phyloP scores from a whole-genome alignment of 2,797 vertebrate species.

The Lagocephalus sceleratus region DNA sequence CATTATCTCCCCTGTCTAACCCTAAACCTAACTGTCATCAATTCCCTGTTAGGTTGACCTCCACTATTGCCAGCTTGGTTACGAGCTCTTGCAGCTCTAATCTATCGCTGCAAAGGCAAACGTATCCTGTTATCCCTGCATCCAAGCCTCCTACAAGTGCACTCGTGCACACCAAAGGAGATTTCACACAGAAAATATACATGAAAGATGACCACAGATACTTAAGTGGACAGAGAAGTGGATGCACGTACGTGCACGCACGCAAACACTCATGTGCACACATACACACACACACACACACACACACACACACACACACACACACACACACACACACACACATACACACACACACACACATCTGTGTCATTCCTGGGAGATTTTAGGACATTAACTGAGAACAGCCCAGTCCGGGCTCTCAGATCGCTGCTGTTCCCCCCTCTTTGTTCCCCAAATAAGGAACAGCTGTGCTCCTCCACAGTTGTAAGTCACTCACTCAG shows the following conservation, averaged over 20 bases:
- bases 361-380: slow-evolving; percentile 68
- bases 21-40: slow-evolving; percentile 24
- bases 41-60: slow-evolving; percentile 65
- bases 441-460: slow-evolving; percentile 76
- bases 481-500: slow-evolving; percentile 78
- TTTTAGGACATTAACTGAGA: slow-evolving; percentile 67
- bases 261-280: slow-evolving; percentile 17
- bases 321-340: slow-evolving; percentile 35
- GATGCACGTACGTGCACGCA: slow-evolving; percentile 16
- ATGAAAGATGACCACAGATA: slow-evolving; percentile 54
- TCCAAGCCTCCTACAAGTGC: slow-evolving; percentile 26
- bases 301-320: slow-evolving; percentile 2
- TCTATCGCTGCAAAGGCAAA: slow-evolving; percentile 56
- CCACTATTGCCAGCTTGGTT: slow-evolving; percentile 52
- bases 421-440: slow-evolving; percentile 67
- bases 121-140: slow-evolving; percentile 58
- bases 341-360: slow-evolving; percentile 37
- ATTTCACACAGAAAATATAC: slow-evolving; percentile 31
- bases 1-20: too few species aligned
- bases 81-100: slow-evolving; percentile 60
- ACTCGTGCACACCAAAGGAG: slow-evolving; percentile 23
- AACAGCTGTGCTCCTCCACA: slow-evolving; percentile 78
- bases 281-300: slow-evolving; percentile 23
- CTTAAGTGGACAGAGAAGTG: slow-evolving; percentile 24
- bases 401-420: slow-evolving; percentile 67